Evolutionary conservation across 1,140 invertebrate species (phyloP), one percentile per base, ranked within the genome.

Genomic region (Hypothenemus hampei): DNA sequence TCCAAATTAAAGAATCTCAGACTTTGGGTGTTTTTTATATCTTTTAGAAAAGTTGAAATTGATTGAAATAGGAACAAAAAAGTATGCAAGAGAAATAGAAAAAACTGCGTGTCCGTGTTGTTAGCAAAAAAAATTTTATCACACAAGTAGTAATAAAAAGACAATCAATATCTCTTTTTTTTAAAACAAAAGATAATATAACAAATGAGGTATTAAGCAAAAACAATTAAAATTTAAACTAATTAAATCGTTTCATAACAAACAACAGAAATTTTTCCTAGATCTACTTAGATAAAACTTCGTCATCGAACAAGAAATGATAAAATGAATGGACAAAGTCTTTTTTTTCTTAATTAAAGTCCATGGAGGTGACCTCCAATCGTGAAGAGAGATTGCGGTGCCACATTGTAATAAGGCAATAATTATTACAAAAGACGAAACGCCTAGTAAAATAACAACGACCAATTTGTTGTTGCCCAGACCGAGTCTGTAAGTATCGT

Each of bases 381-480:
- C 29, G 10, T 23, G 26, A 33, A 53, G 50, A n/a, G n/a, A 53
- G 41, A 53, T 53, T 45, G 41, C 50, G 18, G 50, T 53, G 40
- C 50, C 50, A 53, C 26, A 53, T 44, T 53, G 50, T 43, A 53
- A 53, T 53, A 44, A 22, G 29, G 39, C 26, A 53, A 53, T 53
- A 53, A 53, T 44, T 53, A 53, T 53, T 53, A 53, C 50, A 53
- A 53, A 53, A 53, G 50, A 53, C 50, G 50, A 43, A 53, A 53
- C 26, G 50, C 39, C 40, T 44, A 53, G 37, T 36, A 44, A 53
- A 51, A 51, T 53, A 53, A 45, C 40, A 45, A 15, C 18, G 39
- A 23, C 24, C 50, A 36, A 53, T 53, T 44, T 53, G 29, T 43
- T 53, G 20, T 40, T 13, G 44, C 35, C 39, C 8, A 21, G 39